A percentile compares a stretch with the other conserved stretches of the same genome.
Evolutionary conservation across 2,113 vertebrate genomes (phyloP).

Genomic region (Nothobranchius furzeri): DNA sequence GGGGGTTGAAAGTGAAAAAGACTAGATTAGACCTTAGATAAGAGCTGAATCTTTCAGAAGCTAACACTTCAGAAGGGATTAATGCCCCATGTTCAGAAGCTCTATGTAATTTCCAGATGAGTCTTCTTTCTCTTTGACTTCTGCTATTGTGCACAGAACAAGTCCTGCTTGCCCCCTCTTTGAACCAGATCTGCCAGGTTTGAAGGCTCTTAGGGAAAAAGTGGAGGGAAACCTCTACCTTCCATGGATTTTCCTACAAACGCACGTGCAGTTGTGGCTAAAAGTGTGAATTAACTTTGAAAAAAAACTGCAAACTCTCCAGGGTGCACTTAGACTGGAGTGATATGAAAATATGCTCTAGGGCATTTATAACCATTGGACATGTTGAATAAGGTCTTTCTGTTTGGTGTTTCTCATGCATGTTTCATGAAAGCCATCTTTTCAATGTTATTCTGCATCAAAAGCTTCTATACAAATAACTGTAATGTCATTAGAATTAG

Average conservation of each 20-base stretch:
- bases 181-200: constrained; percentile 11
- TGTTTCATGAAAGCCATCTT: not conserved
- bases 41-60: too few species aligned
- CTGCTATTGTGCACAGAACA: not conserved
- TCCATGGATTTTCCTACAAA: constrained; percentile 1
- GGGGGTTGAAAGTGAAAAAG: too few species aligned
- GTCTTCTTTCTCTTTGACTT: not conserved
- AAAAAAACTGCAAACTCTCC: constrained; percentile 28
- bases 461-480: too few species aligned
- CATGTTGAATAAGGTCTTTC: constrained; percentile 23
- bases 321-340: constrained; percentile 34
- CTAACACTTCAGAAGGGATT: too few species aligned
- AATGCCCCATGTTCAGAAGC: too few species aligned
- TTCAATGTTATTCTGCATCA: not conserved
- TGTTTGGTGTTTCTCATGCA: not conserved
- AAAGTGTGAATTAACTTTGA: constrained; percentile 42
- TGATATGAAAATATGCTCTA: constrained; percentile 25
- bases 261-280: constrained; percentile 15
- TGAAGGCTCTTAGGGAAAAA: not conserved
- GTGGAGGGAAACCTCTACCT: not conserved
- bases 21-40: too few species aligned
- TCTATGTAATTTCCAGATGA: too few species aligned
- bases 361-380: not conserved
- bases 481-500: too few species aligned
- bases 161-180: constrained; percentile 14